Base-by-base conservation (phyloP, 2,113 vertebrate species). In the Brachypodius melanocephalos region DNA sequence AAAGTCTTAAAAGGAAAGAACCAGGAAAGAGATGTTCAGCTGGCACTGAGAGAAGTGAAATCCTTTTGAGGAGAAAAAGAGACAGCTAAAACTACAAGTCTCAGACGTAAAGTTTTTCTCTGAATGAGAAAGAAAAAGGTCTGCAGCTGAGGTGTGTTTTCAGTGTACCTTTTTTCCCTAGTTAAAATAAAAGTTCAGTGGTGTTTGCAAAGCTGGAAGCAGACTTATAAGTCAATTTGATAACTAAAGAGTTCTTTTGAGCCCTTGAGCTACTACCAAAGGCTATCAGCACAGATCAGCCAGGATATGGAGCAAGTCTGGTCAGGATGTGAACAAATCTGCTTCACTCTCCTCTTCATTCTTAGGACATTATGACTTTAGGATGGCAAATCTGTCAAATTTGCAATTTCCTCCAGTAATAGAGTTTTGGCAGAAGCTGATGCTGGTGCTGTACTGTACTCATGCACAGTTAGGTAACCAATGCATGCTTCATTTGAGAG, bases 391-490 rank as follows among this genome's bases (percentile, higher is more conserved):
- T 92, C 75, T 94, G 91, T 94, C 87, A 82, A 17, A 79, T 95
- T 89, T 89, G 58, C 74, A 69, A 20, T 95, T 92, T 92, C 42
- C 38, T 80, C 24, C 42, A 80, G 84, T 91, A 92, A 66, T 5
- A 81, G 80, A 57, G 21, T 77, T 95, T 89, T 93, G 93, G 91
- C 93, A 89, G 84, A 81, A 85, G 81, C 66, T 87, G 76, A 18
- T 7, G 61, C 91, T 5, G 17, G 58, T 89, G 78, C 71, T 85
- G 66, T 61, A 34, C 46, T 89, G 91, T 78, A 32, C 95, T 93
- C 62, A 75, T 94, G 92, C 90, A 91, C 71, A 49, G 90, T 94
- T 93, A 85, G 88, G 85, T 80, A 95, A 79, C 78, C 74, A 90
- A 4, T 54, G 82, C 54, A 66, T 91, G 90, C 71, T 91, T 73